Base-by-base conservation (phyloP, 2,888 invertebrate species). In the Apodemia duryi region DNA sequence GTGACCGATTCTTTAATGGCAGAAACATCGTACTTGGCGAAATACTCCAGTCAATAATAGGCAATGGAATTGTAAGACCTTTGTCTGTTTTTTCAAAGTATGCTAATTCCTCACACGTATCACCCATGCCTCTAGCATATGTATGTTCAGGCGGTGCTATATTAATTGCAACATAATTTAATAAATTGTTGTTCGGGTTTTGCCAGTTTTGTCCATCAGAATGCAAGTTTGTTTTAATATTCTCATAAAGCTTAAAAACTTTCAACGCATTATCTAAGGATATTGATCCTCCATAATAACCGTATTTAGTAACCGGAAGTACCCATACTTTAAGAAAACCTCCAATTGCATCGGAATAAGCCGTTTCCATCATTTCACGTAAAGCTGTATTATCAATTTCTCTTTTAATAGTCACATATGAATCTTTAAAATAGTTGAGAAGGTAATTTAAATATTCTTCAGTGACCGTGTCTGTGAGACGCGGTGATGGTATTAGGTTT, bases 171-270 rank as follows among this genome's bases (percentile, higher is more conserved):
- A 86, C 77, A 4, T 77, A 74, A 64, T 77, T 78, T 0, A 88
- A 70, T 2, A 81, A 65, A 6, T 74, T 72, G 0, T 74, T 68
- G 67, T 79, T 75, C 51, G 86, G 82, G 13, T 71, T 75, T 0
- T 83, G 82, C 95, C 95, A 95, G 0, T 92, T 92, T 28, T 79
- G 79, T 0, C 95, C 95, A 70, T 94, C 91, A 0, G 94, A 94
- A 21, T 88, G 80, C 69, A 95, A 76, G 71, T 91, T 93, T 65
- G 77, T 81, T 75, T 93, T 94, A 9, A 95, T 75, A 69, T 94
- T 93, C 2, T 93, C 88, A 72, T 93, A 93, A 7, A 94, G 85
- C 60, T 92, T 82, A 68, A 91, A 91, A 1, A 94, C 76, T 73
- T 91, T 93, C n/a, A 88, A 75, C 32, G 93, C 92, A 62, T 92